Evolutionary conservation across 2,113 vertebrate genomes (phyloP), one percentile per base, ranked within the genome.

Genomic region (Xenopus borealis): DNA sequence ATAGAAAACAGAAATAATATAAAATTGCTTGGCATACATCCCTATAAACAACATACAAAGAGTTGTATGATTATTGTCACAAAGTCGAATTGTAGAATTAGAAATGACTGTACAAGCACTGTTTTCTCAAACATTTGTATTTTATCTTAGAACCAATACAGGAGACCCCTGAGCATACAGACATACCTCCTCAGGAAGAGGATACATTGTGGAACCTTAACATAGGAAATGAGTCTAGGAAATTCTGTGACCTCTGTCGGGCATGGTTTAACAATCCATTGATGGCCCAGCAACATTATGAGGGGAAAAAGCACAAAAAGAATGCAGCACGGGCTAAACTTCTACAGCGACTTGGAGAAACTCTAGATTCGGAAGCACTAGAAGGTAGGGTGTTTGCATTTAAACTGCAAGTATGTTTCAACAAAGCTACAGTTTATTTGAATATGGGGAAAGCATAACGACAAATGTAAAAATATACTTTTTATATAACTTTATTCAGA

Each of bases 191-290:
- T 71, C 1, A 72, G 79, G 73, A 77, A 70, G 52, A 77, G 23
- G 67, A 77, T 19, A 69, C 74, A 52, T 55, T 77, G 8, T 83
- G 86, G 66, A 79, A 85, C 58, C 72, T 62, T 78, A 82, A 63
- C 18, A 89, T 87, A 45, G 85, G 87, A 3, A 86, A 88, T 30
- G 91, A 91, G 78, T 90, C 88, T 0, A 88, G 89, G 10, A 92
- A 93, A 78, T 92, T 90, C 80, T 93, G 92, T 76, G 91, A 88
- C 72, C 80, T 93, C 40, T 93, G 91, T 20, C 85, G 90, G 33
- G 91, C 91, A 76, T 93, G 92, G 92, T 93, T 93, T 81, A 92
- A 93, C 84, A 93, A 93, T 83, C 92, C 92, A 0, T 80, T 93
- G 81, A 93, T 93, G 92, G 92, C 92, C 61, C 90, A 93, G 82